Evolutionary conservation across 2,888 invertebrate species (phyloP).

Genomic region (Drosophila paracracens): DNA sequence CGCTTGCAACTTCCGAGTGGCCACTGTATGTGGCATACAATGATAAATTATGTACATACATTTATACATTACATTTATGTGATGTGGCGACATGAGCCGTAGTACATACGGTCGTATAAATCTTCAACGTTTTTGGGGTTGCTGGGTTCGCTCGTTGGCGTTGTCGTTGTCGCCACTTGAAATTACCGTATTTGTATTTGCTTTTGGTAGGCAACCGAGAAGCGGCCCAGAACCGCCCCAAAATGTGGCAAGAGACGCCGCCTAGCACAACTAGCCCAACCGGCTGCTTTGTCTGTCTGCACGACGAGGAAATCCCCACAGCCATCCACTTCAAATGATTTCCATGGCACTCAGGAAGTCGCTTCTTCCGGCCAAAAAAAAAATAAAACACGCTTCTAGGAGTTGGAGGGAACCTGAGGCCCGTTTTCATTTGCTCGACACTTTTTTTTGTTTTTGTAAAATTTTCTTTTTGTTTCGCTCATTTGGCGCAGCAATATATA

Average conservation of each 20-base stretch:
- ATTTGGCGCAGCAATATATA: slow-evolving; percentile 53
- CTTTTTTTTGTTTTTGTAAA: slow-evolving; percentile 35
- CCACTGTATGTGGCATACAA: slow-evolving; percentile 18
- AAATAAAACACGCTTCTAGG: neutral
- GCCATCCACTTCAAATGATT: slow-evolving; percentile 58
- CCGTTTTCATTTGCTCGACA: slow-evolving; percentile 50
- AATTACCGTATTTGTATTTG: slow-evolving; percentile 69
- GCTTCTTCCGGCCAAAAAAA: slow-evolving; percentile 57
- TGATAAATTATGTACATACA: slow-evolving; percentile 21
- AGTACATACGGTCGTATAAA: slow-evolving; percentile 45
- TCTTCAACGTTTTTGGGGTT: slow-evolving; percentile 58
- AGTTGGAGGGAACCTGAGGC: slow-evolving; percentile 25
- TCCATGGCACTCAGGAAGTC: slow-evolving; percentile 70
- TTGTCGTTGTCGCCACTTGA: slow-evolving; percentile 55
- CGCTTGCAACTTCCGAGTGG: neutral
- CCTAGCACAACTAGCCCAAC: slow-evolving; percentile 30
- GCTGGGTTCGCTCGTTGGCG: slow-evolving; percentile 55
- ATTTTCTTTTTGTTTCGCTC: slow-evolving; percentile 52
- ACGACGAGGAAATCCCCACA: slow-evolving; percentile 38
- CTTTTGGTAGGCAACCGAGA: slow-evolving; percentile 50
- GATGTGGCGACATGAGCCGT: slow-evolving; percentile 29
- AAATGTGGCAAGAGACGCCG: slow-evolving; percentile 33
- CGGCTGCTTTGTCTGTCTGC: slow-evolving; percentile 43
- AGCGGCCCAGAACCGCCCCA: slow-evolving; percentile 45
- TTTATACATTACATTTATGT: slow-evolving; percentile 33